Evolutionary conservation across 2,113 vertebrate species (phyloP).

Genomic region (Jacana jacana): DNA sequence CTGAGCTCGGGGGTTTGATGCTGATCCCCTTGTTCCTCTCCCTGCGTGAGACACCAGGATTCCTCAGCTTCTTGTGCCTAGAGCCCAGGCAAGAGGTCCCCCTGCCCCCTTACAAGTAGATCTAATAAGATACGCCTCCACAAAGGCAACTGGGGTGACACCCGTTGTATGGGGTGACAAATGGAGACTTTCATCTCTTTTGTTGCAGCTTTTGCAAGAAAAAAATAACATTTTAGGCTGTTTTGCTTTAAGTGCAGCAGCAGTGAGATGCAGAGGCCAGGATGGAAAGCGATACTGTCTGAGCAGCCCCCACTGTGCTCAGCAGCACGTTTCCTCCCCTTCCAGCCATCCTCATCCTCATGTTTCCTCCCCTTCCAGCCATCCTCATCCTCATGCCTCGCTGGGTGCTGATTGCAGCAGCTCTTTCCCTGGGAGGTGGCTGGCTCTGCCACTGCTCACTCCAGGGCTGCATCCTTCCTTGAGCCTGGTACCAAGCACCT

Average conservation of each 20-base stretch:
- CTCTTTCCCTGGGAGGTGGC: neutral
- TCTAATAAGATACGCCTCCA: neutral
- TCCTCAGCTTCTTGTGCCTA: neutral
- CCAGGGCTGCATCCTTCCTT: rapidly evolving
- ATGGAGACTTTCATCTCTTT: neutral
- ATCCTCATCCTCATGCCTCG: neutral
- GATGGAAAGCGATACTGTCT: neutral
- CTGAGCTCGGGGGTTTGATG: neutral
- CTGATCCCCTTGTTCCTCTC: neutral
- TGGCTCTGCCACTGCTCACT: rapidly evolving
- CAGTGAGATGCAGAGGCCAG: neutral
- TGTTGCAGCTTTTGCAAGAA: neutral
- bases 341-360: neutral
- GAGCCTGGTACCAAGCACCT: neutral
- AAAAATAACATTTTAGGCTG: neutral
- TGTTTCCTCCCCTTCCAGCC: too few relatives aligned
- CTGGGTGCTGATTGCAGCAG: rapidly evolving
- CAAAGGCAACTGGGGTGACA: neutral
- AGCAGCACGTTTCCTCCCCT: neutral
- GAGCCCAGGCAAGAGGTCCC: neutral
- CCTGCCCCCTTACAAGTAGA: neutral
- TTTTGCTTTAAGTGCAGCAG: neutral
- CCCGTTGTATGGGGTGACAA: neutral
- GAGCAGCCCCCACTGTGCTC: neutral
- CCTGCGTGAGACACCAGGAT: neutral